Evolutionary conservation across 2,113 vertebrate genomes (phyloP), one percentile per base, ranked within the genome.

Genomic region (Toxotes jaculatrix): DNA sequence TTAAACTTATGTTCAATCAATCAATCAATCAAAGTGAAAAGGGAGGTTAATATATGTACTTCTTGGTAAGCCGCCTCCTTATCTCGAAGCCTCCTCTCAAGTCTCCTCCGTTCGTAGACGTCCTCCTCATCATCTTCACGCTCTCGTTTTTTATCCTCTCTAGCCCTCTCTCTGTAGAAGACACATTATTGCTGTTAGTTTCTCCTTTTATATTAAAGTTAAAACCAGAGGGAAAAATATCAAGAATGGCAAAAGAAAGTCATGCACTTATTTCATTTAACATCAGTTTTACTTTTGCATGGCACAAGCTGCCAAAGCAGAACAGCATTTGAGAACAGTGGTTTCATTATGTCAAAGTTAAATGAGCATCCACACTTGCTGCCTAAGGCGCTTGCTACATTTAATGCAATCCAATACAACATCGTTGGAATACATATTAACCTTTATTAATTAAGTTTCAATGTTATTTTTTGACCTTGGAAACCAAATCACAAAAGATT

Each of bases 1-100:
- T 72, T 3, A 14, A 45, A 60, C 11, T 47, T 47, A 7, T 14
- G 40, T 27, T 61, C 9, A 6, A 31, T 21, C 4, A 2, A 45
- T 36, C 43, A 51, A 27, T 27, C 16, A 14, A 36, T 59, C 9
- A 1, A 61, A 74, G 79, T n/a, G 5, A 14, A 2, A 19, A 6
- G 3, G 34, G n/a, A 19, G 42, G 27, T 11, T 3, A 34, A 6
- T 14, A 17, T 0, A 34, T 59, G 0, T 89, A 98, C 98, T 94
- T 99, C 98, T 88, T 99, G 98, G 92, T 99, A 99, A 4, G 98
- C 98, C 40, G 97, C 97, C 93, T 99, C 98, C 79, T 99, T 99
- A 89, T 99, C 98, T 72, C 98, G 89, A 23, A 99, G 95, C 71
- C 98, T 98, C 90, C 98, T 95, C 93, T 99, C 98, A 6, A 99